A percentile compares a stretch with the other conserved stretches of the same genome.
phyloP scores from a whole-genome alignment of 2,888 invertebrate genomes.

The Cenopis cana region DNA sequence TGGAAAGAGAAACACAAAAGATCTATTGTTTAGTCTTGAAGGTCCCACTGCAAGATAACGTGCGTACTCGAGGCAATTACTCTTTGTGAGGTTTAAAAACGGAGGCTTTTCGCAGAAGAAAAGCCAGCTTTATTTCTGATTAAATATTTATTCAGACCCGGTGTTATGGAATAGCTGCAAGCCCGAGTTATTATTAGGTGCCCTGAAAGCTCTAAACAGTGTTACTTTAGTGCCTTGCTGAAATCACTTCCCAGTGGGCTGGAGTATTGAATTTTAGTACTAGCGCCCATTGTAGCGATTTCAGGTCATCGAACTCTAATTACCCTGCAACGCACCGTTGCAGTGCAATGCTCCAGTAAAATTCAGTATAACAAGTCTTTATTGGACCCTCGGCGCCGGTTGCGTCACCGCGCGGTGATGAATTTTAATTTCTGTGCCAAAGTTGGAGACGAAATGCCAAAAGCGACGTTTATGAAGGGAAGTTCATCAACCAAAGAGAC shows the following conservation, averaged over 20 bases:
- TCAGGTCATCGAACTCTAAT: constrained; percentile 79
- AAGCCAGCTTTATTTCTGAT: constrained; percentile 10
- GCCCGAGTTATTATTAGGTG: constrained; percentile 34
- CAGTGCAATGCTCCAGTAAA: constrained; percentile 83
- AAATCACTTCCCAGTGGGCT: constrained; percentile 40
- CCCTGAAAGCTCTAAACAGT: constrained; percentile 34
- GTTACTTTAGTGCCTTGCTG: constrained; percentile 38
- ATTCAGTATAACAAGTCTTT: constrained; percentile 81
- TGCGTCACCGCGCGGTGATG: constrained; percentile 35
- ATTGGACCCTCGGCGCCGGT: constrained; percentile 69
- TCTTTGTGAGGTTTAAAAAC: constrained; percentile 40
- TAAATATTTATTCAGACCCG: constrained; percentile 15
- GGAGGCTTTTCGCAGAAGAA: constrained; percentile 36
- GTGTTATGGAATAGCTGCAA: constrained; percentile 22
- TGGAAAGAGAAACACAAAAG: constrained; percentile 44
- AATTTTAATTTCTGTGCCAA: constrained; percentile 29
- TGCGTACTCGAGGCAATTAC: constrained; percentile 38
- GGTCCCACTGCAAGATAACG: constrained; percentile 43
- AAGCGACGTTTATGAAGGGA: constrained; percentile 3
- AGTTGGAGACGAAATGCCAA: constrained; percentile 16
- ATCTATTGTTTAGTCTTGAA: constrained; percentile 42
- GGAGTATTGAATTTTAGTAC: constrained; percentile 52
- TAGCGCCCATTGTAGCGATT: constrained; percentile 70
- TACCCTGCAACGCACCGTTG: constrained; percentile 73
- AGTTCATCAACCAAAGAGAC: constrained; percentile 20